phyloP scores from a whole-genome alignment of 1,140 invertebrate species.

The Eurytemora carolleeae region DNA sequence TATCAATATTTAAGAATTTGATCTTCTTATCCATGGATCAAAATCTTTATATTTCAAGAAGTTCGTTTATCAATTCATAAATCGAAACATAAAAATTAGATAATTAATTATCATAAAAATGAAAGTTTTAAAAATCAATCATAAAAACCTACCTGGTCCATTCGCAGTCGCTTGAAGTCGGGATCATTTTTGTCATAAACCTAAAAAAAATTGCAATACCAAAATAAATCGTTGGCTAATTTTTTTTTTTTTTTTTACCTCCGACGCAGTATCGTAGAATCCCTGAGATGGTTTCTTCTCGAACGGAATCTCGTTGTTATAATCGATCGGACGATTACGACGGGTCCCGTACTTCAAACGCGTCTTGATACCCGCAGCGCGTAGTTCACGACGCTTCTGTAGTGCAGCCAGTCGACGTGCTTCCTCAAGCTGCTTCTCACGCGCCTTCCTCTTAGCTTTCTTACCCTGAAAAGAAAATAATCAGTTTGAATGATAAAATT shows the following conservation, averaged over 20 bases:
- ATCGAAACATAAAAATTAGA: no score
- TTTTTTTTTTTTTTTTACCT: conserved; percentile 25
- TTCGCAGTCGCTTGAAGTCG: conserved; percentile 67
- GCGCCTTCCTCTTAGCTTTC: conserved; percentile 93
- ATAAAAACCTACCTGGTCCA: no score
- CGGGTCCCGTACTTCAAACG: conserved; percentile 26
- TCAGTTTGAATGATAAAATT: no score
- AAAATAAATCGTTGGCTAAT: no score
- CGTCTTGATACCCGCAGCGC: conserved; percentile 91
- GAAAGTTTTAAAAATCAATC: no score
- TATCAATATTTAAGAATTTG: no score
- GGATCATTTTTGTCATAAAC: conserved; percentile 62
- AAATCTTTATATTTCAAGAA: no score
- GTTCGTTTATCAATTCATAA: no score
- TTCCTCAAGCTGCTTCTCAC: conserved; percentile 96
- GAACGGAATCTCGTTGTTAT: conserved; percentile 94
- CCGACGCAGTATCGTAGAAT: conserved; percentile 81
- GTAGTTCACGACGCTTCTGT: conserved; percentile 80
- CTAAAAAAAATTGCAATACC: neutral
- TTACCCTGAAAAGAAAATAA: no score
- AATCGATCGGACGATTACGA: conserved; percentile 45
- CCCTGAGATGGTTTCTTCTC: conserved; percentile 75
- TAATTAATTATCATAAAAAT: no score
- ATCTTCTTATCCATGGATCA: no score
- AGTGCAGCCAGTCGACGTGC: conserved; percentile 82